phyloP scores from a whole-genome alignment of 2,113 vertebrate genomes.

The Todiramphus saurophagus region DNA sequence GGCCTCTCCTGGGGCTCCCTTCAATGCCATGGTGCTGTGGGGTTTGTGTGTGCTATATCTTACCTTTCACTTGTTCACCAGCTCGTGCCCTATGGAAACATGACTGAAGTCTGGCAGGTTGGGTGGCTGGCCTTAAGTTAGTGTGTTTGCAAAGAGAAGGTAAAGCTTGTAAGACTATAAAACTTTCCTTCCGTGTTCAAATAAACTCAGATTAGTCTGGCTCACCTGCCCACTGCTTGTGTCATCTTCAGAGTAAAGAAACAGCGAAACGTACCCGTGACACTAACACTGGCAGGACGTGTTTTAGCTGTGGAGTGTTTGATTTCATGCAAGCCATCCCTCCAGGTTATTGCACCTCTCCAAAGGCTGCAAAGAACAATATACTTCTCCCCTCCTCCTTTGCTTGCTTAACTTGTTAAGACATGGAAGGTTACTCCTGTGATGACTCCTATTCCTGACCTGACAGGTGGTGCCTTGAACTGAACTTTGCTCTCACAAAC shows the following conservation, averaged over 20 bases:
- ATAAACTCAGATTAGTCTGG: neutral
- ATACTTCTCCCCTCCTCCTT: neutral
- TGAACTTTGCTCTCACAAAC: conserved; percentile 48
- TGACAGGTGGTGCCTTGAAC: conserved; percentile 13
- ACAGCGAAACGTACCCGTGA: neutral
- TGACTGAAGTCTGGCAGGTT: neutral
- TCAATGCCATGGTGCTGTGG: neutral
- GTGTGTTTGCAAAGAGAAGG: neutral
- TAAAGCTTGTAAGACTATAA: neutral
- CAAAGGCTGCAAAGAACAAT: neutral
- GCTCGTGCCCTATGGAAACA: neutral
- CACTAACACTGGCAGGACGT: neutral
- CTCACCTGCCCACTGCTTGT: neutral
- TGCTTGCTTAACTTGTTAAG: neutral
- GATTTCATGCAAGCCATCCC: neutral
- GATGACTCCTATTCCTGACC: neutral
- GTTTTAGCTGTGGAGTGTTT: neutral
- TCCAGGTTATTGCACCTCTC: neutral
- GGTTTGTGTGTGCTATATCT: neutral
- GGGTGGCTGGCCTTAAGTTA: neutral
- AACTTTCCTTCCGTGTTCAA: neutral
- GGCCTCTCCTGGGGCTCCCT: neutral
- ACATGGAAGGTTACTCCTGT: neutral
- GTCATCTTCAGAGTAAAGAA: neutral
- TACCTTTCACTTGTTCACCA: neutral